Percentiles rank a stretch among this genome's conserved stretches.
phyloP scores from a whole-genome alignment of 2,888 invertebrate species.

The Apamea epomidion region DNA sequence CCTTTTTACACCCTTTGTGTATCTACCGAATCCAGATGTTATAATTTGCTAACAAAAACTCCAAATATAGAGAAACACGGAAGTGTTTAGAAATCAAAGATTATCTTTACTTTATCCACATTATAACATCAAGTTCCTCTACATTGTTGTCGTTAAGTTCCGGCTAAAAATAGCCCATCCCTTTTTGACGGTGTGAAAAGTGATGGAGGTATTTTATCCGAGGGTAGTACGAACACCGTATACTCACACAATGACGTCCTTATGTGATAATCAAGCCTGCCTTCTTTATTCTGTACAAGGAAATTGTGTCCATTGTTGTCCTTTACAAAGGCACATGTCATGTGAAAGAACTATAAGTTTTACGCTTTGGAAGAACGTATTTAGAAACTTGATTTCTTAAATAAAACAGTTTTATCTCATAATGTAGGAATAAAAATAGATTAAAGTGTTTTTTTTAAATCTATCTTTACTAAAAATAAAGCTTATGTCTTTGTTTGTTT shows the following conservation, averaged over 20 bases:
- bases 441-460: neutral
- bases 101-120: neutral
- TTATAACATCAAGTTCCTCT: neutral
- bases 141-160: neutral
- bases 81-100: neutral
- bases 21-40: too few relatives aligned
- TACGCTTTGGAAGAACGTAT: neutral
- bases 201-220: slow-evolving; percentile 32
- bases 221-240: slow-evolving; percentile 17
- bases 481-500: too few relatives aligned
- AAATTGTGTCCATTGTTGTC: slow-evolving; percentile 39
- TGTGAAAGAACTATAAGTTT: neutral
- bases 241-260: slow-evolving; percentile 28
- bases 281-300: slow-evolving; percentile 25
- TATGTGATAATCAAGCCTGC: slow-evolving; percentile 39
- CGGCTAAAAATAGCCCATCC: slow-evolving; percentile 8
- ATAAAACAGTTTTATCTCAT: neutral
- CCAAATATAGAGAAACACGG: neutral
- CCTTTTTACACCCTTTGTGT: too few relatives aligned
- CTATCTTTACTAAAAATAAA: too few relatives aligned
- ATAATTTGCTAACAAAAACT: neutral
- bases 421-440: neutral
- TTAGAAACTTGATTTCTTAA: neutral
- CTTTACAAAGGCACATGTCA: slow-evolving; percentile 5
- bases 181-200: slow-evolving; percentile 2